Percentiles rank a stretch among this genome's conserved stretches.
Conservation (phyloP, 2,797 vertebrate genomes). For the Rhinogobio ventralis region DNA sequence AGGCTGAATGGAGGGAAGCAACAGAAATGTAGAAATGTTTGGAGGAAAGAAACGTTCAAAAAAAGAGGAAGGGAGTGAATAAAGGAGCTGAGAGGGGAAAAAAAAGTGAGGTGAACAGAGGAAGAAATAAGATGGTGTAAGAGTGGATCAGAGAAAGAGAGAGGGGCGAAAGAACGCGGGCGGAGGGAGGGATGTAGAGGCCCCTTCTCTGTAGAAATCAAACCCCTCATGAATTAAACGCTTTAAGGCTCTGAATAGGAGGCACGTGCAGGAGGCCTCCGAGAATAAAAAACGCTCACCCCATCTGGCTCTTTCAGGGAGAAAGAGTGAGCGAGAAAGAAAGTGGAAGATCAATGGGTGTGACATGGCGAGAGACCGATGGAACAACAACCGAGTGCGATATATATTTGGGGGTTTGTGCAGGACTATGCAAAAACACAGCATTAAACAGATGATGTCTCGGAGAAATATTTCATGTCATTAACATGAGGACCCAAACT, state of each 20-base stretch:
- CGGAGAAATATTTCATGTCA: constrained; percentile 2
- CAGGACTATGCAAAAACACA: constrained; percentile 15
- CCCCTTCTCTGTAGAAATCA: constrained; percentile 59
- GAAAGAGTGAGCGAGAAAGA: constrained; percentile 42
- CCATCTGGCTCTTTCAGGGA: constrained; percentile 74
- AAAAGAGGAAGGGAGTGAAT: constrained; percentile 37
- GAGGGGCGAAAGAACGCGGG: constrained; percentile 41
- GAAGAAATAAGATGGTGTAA: constrained; percentile 41
- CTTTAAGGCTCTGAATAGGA: constrained; percentile 76
- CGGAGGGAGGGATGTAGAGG: constrained; percentile 68
- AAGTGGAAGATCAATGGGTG: constrained; percentile 48
- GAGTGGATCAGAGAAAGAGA: constrained; percentile 40
- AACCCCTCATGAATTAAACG: constrained; percentile 76
- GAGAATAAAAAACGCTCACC: constrained; percentile 71
- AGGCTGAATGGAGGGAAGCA: neutral
- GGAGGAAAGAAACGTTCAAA: constrained; percentile 36
- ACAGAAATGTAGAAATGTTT: neutral
- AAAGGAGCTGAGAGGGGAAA: constrained; percentile 44
- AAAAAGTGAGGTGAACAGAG: constrained; percentile 11
- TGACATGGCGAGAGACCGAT: constrained; percentile 33
- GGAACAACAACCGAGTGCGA: constrained; percentile 17
- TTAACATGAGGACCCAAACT: neutral
- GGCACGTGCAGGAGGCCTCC: constrained; percentile 76
- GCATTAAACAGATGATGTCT: neutral
- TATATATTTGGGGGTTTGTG: constrained; percentile 7